These are phyloP conservation scores for Clarias macrocephalus DNA, from an alignment of 2,113 vertebrate species.

Conservation along the genomic window DNA sequence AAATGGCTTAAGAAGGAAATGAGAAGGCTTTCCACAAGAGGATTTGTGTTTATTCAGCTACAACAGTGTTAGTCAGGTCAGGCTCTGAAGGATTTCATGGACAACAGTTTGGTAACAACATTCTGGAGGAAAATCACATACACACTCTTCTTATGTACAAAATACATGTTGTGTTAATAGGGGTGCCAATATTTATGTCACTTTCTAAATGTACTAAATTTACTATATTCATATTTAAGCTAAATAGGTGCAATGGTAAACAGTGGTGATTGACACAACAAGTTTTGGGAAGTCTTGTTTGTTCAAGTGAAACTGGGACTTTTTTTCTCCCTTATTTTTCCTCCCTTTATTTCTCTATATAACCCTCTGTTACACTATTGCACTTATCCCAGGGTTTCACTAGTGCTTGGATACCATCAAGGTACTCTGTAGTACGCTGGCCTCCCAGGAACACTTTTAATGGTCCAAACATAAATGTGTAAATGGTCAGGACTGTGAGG, in stretches of 20 bases:
- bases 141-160: no score
- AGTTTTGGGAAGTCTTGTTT: background rate
- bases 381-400: no score
- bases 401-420: no score
- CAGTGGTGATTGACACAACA: background rate
- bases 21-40: background rate
- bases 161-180: background rate
- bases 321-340: no score
- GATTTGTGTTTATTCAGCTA: background rate
- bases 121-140: background rate
- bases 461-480: no score
- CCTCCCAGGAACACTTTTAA: no score
- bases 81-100: background rate
- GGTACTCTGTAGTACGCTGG: no score
- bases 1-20: no score
- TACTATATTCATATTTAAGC: background rate
- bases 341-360: no score
- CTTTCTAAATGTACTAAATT: background rate
- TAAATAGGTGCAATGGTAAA: background rate
- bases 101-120: background rate
- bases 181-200: background rate
- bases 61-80: background rate
- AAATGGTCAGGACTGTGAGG: no score
- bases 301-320: no score
- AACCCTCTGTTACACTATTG: no score